These are phyloP conservation scores for Vesta saturnalis DNA, from an alignment of 2,888 invertebrate genomes.

Conservation along the genomic window DNA sequence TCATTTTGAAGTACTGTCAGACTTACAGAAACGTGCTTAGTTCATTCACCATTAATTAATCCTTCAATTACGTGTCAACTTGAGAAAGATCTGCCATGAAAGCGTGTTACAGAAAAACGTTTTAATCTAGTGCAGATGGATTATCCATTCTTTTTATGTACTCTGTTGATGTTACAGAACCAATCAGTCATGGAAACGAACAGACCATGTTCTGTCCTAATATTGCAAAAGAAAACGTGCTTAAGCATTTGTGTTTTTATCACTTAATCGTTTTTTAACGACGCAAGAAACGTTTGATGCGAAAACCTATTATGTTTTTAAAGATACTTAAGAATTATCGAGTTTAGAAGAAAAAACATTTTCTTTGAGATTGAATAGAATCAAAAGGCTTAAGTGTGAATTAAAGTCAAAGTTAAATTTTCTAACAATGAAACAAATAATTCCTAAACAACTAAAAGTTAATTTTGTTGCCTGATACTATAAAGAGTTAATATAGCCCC, in stretches of 20 bases:
- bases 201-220: constrained; percentile 31
- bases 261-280: constrained; percentile 41
- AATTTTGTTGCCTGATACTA: too few relatives aligned
- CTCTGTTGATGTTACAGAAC: constrained; percentile 33
- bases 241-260: constrained; percentile 40
- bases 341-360: not conserved
- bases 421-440: too few relatives aligned
- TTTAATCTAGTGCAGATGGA: constrained; percentile 35
- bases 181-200: constrained; percentile 40
- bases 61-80: constrained; percentile 33
- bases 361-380: not conserved
- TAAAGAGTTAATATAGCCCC: too few relatives aligned
- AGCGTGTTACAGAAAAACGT: constrained; percentile 30
- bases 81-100: constrained; percentile 30
- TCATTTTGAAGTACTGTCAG: constrained; percentile 24
- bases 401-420: too few relatives aligned
- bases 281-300: constrained; percentile 33
- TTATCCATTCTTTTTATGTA: constrained; percentile 28
- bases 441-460: too few relatives aligned
- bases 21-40: constrained; percentile 24
- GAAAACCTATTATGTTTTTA: constrained; percentile 34
- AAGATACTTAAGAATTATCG: constrained; percentile 21
- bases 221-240: constrained; percentile 35
- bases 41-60: constrained; percentile 33
- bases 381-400: too few relatives aligned